A percentile compares a stretch with the other conserved stretches of the same genome.
These are phyloP conservation scores for Drosophila arizonae DNA, from an alignment of 1,140 invertebrate genomes.

Conservation along the genomic window DNA sequence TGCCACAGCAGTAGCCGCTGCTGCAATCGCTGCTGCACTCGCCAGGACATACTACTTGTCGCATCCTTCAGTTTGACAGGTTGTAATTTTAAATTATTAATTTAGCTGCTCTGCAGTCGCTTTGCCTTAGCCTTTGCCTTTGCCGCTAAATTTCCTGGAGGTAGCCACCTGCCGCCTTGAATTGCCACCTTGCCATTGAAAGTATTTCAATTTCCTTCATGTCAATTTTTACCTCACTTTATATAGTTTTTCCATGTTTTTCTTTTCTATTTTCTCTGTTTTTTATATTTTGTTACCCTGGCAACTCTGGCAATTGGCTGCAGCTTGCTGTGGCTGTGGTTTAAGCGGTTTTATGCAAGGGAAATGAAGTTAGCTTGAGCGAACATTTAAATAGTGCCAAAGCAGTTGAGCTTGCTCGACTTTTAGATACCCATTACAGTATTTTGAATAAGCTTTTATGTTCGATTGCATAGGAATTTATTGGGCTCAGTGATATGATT, in stretches of 20 bases:
- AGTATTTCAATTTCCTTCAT: constrained; percentile 46
- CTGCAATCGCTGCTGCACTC: constrained; percentile 29
- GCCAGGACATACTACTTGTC: constrained; percentile 25
- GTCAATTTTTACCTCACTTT: constrained; percentile 15
- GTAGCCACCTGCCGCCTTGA: constrained; percentile 6
- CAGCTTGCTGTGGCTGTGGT: not conserved
- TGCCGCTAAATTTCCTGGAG: constrained; percentile 13
- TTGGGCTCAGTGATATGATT: no score
- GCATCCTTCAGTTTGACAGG: constrained; percentile 25
- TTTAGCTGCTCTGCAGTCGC: constrained; percentile 6
- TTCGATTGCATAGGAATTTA: no score
- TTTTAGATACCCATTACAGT: not conserved
- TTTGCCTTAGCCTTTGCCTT: not conserved
- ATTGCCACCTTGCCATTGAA: constrained; percentile 27
- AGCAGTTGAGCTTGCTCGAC: no score
- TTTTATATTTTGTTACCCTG: not conserved
- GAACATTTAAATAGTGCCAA: not conserved
- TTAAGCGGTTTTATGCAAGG: constrained; percentile 1
- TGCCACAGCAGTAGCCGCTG: constrained; percentile 3
- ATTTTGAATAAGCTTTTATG: no score
- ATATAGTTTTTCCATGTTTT: no score
- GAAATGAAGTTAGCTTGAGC: not conserved
- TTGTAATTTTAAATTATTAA: constrained; percentile 50
- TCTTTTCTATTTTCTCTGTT: not conserved
- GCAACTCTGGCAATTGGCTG: not conserved